Conservation (phyloP, 2,888 invertebrate genomes). For the Cantharis nigra region DNA sequence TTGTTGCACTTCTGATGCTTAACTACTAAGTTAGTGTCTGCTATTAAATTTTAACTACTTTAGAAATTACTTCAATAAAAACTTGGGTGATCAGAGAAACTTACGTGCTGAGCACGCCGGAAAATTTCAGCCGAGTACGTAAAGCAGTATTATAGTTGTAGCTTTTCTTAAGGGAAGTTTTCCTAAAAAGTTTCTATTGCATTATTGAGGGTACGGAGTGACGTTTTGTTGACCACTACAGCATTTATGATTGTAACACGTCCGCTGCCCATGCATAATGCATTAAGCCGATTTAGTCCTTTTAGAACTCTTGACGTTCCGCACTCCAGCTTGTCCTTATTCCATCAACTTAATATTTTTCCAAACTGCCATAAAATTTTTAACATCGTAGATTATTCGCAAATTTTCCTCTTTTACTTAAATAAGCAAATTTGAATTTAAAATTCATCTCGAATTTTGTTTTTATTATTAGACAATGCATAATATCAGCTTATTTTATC, state of each 20-base stretch:
- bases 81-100: background rate
- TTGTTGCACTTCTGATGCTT: background rate
- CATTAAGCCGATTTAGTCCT: slow-evolving; percentile 19
- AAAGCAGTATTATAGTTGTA: background rate
- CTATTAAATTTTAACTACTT: background rate
- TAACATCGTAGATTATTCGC: background rate
- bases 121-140: background rate
- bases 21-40: background rate
- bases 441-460: background rate
- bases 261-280: slow-evolving; percentile 22
- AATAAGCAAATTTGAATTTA: background rate
- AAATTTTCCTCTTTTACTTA: background rate
- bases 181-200: background rate
- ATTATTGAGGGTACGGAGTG: slow-evolving; percentile 15
- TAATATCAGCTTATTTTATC: background rate
- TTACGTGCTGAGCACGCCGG: background rate
- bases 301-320: slow-evolving; percentile 15
- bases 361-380: slow-evolving; percentile 1
- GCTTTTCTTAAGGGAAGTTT: background rate
- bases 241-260: slow-evolving; percentile 24
- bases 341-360: slow-evolving; percentile 1
- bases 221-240: slow-evolving; percentile 25
- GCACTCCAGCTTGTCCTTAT: slow-evolving; percentile 16
- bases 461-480: background rate
- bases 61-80: background rate